A percentile compares a stretch with the other conserved stretches of the same genome.
Evolutionary conservation across 2,113 vertebrate genomes (phyloP).

Genomic region (Procavia capensis): DNA sequence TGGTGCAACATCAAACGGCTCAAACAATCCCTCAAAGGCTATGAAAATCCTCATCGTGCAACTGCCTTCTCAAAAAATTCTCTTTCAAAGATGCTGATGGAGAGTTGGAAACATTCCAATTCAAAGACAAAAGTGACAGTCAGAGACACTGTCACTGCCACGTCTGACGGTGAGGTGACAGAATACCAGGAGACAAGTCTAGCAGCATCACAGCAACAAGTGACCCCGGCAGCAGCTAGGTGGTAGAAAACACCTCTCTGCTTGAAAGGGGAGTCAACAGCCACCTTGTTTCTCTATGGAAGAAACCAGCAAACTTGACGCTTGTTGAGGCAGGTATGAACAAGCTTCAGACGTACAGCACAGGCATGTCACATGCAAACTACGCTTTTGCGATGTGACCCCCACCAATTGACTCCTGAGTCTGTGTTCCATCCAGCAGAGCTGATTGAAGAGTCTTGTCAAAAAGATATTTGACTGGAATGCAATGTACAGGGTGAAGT

Average conservation of each 20-base stretch:
- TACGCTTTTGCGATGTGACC: neutral
- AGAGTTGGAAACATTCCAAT: conserved; percentile 35
- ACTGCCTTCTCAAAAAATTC: neutral
- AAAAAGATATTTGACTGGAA: neutral
- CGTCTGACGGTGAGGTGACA: neutral
- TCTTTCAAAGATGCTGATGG: neutral
- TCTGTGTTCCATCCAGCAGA: neutral
- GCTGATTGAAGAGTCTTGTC: neutral
- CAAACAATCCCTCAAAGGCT: conserved; percentile 86
- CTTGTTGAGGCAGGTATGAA: conserved; percentile 71
- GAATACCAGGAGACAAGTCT: neutral
- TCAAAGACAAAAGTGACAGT: neutral
- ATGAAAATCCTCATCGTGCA: conserved; percentile 87
- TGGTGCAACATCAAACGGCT: conserved; percentile 85
- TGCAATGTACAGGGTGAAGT: neutral
- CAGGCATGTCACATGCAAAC: neutral
- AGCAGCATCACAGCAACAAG: too few species aligned
- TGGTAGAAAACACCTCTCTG: neutral
- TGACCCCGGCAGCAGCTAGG: neutral
- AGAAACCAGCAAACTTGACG: conserved; percentile 48
- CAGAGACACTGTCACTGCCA: neutral
- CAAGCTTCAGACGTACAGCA: conserved; percentile 50
- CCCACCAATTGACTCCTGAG: neutral
- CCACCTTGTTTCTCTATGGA: neutral
- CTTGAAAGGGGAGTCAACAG: neutral